Conservation (phyloP, 1,140 invertebrate species). For the Hestina assimilis region DNA sequence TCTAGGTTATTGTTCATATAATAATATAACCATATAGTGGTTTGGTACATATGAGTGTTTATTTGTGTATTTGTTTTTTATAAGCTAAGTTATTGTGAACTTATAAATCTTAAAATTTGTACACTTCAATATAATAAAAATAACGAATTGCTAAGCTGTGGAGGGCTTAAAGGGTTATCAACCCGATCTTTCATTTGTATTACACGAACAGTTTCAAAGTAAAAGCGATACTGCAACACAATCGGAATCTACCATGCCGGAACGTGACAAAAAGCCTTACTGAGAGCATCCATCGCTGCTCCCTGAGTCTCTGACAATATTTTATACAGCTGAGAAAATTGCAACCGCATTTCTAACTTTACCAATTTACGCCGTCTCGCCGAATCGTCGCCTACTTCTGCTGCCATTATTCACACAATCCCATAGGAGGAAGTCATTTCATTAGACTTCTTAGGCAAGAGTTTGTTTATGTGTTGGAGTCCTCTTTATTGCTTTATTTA, state of each 20-base stretch:
- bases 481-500: too few species aligned
- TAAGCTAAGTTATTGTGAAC: too few species aligned
- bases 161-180: neutral
- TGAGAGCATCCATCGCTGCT: constrained; percentile 43
- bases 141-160: neutral
- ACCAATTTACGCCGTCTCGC: constrained; percentile 57
- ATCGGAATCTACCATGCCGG: constrained; percentile 21
- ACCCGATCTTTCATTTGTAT: neutral
- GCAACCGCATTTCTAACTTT: constrained; percentile 61
- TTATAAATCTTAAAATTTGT: too few species aligned
- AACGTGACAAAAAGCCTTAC: constrained; percentile 60
- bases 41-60: too few species aligned
- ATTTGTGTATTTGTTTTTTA: too few species aligned
- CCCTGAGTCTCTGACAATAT: constrained; percentile 55
- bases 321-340: constrained; percentile 66
- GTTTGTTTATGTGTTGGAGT: neutral
- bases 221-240: constrained; percentile 32
- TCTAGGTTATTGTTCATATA: too few species aligned
- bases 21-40: too few species aligned
- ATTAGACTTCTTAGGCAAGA: neutral
- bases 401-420: constrained; percentile 4
- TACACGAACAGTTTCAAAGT: constrained; percentile 1
- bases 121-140: too few species aligned
- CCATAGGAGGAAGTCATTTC: neutral
- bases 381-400: constrained; percentile 9